Evolutionary conservation across 2,113 vertebrate species (phyloP), one percentile per base, ranked within the genome.

Genomic region (Gymnocephalus cernua): DNA sequence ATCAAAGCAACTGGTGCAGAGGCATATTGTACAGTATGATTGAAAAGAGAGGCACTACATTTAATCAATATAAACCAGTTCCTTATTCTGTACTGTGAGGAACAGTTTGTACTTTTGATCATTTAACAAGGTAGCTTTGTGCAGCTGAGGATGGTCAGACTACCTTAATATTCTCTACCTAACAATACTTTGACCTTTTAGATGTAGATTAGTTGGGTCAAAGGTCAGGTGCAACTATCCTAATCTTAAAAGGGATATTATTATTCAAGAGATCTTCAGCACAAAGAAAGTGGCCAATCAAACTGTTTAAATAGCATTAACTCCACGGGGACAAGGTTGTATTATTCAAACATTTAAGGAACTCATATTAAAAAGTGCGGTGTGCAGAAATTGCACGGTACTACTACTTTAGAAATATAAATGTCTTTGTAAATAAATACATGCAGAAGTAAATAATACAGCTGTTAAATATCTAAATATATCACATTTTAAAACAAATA

Each of bases 361-460:
- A 94, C 92, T 88, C 74, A 92, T 91, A 86, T 93, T 94, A 90
- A 90, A 95, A 95, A 95, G 95, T 96, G 95, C 95, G 83, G 82
- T 91, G 93, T 95, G 95, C 95, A 94, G 91, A 95, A 92, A 95
- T 95, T 95, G 93, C 93, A 95, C 93, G 85, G 79, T 90, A 93
- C 89, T 88, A 95, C 92, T 85, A 93, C 83, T 89, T 94, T 93
- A 95, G 92, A 96, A 95, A 95, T 94, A 95, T 94, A 95, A 94
- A 91, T 80, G 91, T 90, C 90, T 95, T 90, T 83, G 57, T 94
- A 92, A 94, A 95, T 95, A 95, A 95, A 95, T 94, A 94, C 89
- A 93, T 88, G 90, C 93, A 89, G 80, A 91, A 92, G 94, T 93
- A 95, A 95, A 95, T 94, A 91, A 89, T 88, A 87, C 89, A 87